A percentile compares a stretch with the other conserved stretches of the same genome.
Evolutionary conservation across 23 tunicate genomes (phyloP).

Genomic region (Botrylloides violaceus): DNA sequence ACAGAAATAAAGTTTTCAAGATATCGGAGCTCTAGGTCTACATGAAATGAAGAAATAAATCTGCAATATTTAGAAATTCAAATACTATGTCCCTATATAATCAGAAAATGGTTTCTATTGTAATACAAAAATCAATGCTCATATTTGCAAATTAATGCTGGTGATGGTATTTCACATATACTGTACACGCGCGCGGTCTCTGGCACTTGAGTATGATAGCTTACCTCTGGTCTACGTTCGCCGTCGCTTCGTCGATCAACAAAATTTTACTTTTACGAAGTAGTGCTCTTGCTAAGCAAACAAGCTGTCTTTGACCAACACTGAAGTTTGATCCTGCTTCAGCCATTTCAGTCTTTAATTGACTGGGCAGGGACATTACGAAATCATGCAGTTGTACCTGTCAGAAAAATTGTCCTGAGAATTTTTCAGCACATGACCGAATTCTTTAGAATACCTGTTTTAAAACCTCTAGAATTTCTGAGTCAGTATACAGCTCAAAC

Average conservation of each 20-base stretch:
- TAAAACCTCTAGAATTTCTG: constrained; percentile 44
- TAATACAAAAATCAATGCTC: no score
- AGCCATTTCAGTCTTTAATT: constrained; percentile 37
- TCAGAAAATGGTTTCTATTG: no score
- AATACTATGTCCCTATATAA: no score
- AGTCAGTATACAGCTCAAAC: constrained; percentile 44
- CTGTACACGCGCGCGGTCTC: background rate
- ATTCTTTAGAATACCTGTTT: constrained; percentile 28
- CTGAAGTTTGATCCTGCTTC: constrained; percentile 81
- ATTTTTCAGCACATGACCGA: background rate
- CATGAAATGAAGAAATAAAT: no score
- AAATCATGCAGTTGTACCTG: constrained; percentile 65
- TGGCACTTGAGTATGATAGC: background rate
- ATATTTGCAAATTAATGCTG: no score
- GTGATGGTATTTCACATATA: background rate
- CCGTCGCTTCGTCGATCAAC: constrained; percentile 88
- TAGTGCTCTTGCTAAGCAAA: constrained; percentile 70
- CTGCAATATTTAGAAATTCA: no score
- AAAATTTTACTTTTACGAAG: constrained; percentile 54
- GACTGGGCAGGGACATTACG: constrained; percentile 30
- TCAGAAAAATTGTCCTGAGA: background rate
- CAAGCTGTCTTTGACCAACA: constrained; percentile 87
- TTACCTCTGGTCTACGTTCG: constrained; percentile 78
- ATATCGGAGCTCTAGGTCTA: no score
- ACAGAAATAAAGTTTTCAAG: no score